Evolutionary conservation across 2,797 vertebrate species (phyloP).

Genomic region (Pseudochirops corinnae): DNA sequence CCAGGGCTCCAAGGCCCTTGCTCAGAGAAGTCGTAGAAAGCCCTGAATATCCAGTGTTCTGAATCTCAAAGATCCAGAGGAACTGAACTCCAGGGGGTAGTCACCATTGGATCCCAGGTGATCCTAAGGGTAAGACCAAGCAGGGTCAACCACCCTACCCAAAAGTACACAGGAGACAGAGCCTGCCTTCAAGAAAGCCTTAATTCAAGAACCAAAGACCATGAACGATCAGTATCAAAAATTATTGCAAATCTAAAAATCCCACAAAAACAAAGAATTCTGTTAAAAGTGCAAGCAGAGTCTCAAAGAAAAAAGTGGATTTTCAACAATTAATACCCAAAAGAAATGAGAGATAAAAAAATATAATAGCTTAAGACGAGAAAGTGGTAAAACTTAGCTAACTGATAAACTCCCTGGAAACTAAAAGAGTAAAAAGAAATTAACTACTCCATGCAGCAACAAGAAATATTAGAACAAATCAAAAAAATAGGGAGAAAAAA

Average conservation of each 20-base stretch:
- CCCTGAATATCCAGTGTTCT: background rate
- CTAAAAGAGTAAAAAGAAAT: background rate
- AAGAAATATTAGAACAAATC: background rate
- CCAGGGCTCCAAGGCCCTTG: background rate
- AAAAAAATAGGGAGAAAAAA: background rate
- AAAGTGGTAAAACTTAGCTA: background rate
- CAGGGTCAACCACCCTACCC: background rate
- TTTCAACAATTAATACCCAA: background rate
- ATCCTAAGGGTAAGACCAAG: background rate
- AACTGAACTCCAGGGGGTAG: background rate
- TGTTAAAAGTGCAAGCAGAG: background rate
- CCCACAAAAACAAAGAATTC: background rate
- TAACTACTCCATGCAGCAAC: background rate
- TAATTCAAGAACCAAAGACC: background rate
- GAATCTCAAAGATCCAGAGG: background rate
- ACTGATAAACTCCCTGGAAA: background rate
- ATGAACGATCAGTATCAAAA: background rate
- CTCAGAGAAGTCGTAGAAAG: background rate
- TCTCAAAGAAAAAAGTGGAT: background rate
- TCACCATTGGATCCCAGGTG: background rate
- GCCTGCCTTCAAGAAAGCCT: background rate
- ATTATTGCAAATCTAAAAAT: background rate
- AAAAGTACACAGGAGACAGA: background rate
- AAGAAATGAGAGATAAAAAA: background rate
- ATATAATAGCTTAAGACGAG: background rate